phyloP scores from a whole-genome alignment of 2,888 invertebrate genomes.

The Gortyna flavago region DNA sequence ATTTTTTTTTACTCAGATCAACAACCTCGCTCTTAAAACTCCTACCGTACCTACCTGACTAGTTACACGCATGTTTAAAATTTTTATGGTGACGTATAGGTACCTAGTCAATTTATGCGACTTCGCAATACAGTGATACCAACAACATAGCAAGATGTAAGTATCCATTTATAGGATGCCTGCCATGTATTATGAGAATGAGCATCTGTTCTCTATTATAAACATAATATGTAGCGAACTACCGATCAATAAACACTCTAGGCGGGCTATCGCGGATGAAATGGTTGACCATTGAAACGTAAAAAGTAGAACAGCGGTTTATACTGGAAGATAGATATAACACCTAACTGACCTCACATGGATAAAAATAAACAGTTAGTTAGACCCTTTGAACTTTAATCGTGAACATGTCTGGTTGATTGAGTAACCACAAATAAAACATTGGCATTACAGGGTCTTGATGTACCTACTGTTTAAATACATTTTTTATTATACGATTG shows the following conservation, averaged over 20 bases:
- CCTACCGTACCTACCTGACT: slow-evolving; percentile 10
- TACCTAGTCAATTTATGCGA: not conserved
- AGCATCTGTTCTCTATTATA: slow-evolving; percentile 46
- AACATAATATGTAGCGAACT: slow-evolving; percentile 34
- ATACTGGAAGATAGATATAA: slow-evolving; percentile 19
- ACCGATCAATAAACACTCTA: slow-evolving; percentile 39
- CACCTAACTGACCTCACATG: slow-evolving; percentile 42
- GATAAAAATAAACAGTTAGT: slow-evolving; percentile 50
- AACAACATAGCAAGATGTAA: slow-evolving; percentile 16
- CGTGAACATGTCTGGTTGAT: slow-evolving; percentile 28
- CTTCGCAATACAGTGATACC: slow-evolving; percentile 11
- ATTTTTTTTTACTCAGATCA: slow-evolving; percentile 23
- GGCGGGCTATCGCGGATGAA: slow-evolving; percentile 50
- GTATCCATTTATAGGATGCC: slow-evolving; percentile 26
- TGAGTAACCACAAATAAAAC: slow-evolving; percentile 1
- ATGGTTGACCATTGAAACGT: slow-evolving; percentile 57
- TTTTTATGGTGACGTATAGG: not conserved
- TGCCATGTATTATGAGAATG: slow-evolving; percentile 24
- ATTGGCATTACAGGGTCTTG: slow-evolving; percentile 9
- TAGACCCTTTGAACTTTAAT: slow-evolving; percentile 46
- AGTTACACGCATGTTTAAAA: not conserved
- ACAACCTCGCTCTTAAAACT: slow-evolving; percentile 33
- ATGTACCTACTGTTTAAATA: slow-evolving; percentile 12
- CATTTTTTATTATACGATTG: slow-evolving; percentile 19
- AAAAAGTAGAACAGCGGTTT: slow-evolving; percentile 57